Conservation (phyloP, 2,113 vertebrate genomes). For the Ceuthmochares aereus region DNA sequence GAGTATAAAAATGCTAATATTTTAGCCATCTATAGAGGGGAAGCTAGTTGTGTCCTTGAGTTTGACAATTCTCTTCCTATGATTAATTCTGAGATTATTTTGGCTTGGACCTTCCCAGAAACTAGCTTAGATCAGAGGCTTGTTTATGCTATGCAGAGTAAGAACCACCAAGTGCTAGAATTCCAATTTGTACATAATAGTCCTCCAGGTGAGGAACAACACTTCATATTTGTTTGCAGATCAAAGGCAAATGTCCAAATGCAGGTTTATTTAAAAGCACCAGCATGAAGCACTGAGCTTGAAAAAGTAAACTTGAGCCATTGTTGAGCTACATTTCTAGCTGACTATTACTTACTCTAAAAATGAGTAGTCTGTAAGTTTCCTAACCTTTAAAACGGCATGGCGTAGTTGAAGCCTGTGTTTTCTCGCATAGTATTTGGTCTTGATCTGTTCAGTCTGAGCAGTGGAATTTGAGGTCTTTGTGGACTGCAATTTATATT, state of each 20-base stretch:
- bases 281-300: background rate
- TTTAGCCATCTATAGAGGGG: background rate
- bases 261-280: background rate
- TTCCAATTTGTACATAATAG: background rate
- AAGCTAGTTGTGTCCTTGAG: background rate
- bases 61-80: background rate
- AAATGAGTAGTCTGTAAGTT: background rate
- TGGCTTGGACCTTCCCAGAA: background rate
- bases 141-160: background rate
- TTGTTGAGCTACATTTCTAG: background rate
- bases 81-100: background rate
- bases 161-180: background rate
- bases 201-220: background rate
- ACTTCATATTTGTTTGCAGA: background rate
- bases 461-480: background rate
- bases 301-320: background rate
- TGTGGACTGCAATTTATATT: background rate
- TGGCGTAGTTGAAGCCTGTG: background rate
- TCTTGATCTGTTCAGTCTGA: background rate
- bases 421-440: background rate
- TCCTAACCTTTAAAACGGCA: background rate
- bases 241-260: background rate
- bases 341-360: background rate
- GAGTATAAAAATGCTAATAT: background rate
- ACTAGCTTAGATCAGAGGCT: rapidly evolving